Evolutionary conservation across 2,797 vertebrate species (phyloP), one percentile per base, ranked within the genome.

Genomic region (Picus viridis): DNA sequence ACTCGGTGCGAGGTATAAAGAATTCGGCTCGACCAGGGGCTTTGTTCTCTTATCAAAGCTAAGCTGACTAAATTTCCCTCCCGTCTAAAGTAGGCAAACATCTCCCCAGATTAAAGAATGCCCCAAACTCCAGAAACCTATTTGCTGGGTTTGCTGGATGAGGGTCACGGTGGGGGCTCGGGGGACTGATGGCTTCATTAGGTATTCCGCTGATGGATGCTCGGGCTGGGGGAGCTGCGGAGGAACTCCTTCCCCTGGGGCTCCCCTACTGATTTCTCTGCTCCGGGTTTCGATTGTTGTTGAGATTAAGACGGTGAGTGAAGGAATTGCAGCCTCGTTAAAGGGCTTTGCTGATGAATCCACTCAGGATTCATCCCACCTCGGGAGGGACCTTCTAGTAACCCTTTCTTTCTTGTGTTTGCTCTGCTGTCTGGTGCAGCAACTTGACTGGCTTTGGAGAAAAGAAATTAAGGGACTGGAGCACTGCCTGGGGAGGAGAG

Each of bases 31-130:
- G 81, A 71, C 61, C 59, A n/a, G 59, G 34, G 82, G 85, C 91
- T 93, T 94, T 96, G 92, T 95, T 95, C 92, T 86, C 53, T 90
- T 93, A 94, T 90, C 93, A 57, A 47, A 81, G 22, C 56, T 80
- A 59, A 83, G 78, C 86, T 89, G 70, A 78, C 65, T 15, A 85
- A 85, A 39, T 89, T 92, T 94, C 34, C 73, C 73, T 36, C 57
- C 87, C 68, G 34, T 85, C 41, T 89, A 73, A 95, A 92, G 45
- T 6, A 81, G 3, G 23, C 34, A 92, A 78, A 86, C 32, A 22
- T 62, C 56, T 90, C 34, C 23, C 29, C 24, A 67, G 76, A 67
- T 93, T 89, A 64, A 88, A 88, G 79, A 89, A 89, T 63, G 76
- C 32, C 65, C 67, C 3, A 43, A 75, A 83, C 82, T 83, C 27